Evolutionary conservation across 2,113 vertebrate species (phyloP), one percentile per base, ranked within the genome.

Genomic region (Pitta sordida): DNA sequence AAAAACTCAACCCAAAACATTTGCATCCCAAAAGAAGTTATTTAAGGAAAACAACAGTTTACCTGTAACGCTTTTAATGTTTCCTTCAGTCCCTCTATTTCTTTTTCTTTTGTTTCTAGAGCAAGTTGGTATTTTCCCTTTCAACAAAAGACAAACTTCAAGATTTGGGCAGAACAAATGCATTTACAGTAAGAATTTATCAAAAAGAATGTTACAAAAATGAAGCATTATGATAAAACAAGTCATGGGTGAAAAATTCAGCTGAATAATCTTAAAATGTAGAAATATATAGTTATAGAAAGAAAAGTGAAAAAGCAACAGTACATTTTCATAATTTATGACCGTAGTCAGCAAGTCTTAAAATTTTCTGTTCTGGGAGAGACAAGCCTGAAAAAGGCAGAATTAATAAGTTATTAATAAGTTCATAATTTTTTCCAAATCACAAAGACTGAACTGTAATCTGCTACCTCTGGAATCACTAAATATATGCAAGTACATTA

Each of bases 41-140:
- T 48, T 88, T 76, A 65, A 59, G 8, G 49, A 71, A 69, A 90
- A 29, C 59, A 60, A 69, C n/a, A 89, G n/a, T 75, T 91, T 98
- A 99, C 99, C 99, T 99, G 99, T 67, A 99, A 96, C 18, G 92
- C 85, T 97, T 99, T 99, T 79, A 99, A 96, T 85, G 98, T 98
- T 96, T 99, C 98, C 86, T 99, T 99, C 70, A 99, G 95, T 91
- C 98, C 98, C 96, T 97, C 98, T 46, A 98, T 98, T 98, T 99
- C 99, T 96, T 98, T 99, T 96, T 99, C 99, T 97, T 99, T 99
- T 95, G 98, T 96, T 97, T 99, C 98, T 48, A 97, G 96, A 94
- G 92, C 98, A 97, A 99, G 96, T 63, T 99, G 98, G 86, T 97
- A 98, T 96, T 98, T 99, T 90, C 98, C 98, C 99, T 99, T 97